phyloP scores from a whole-genome alignment of 2,888 invertebrate species.

The Acanthosoma haemorrhoidale region DNA sequence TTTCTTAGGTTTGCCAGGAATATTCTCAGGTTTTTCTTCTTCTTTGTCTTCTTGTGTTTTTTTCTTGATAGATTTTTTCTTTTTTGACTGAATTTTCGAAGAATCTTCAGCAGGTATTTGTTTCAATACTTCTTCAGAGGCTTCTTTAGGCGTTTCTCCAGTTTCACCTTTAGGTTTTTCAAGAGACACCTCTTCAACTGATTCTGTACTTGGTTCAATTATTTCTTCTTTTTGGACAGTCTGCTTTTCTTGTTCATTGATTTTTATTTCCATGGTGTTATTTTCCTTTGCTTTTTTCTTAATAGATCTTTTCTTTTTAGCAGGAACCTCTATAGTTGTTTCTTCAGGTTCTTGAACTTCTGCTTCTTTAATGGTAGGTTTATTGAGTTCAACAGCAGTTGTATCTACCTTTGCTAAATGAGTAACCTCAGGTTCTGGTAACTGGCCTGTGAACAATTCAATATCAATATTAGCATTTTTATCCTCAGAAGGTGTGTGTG shows the following conservation, averaged over 20 bases:
- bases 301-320: constrained; percentile 38
- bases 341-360: background rate
- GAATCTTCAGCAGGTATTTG: constrained; percentile 36
- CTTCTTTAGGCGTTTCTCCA: constrained; percentile 41
- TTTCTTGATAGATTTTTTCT: background rate
- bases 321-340: constrained; percentile 36
- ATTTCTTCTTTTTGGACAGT: constrained; percentile 20
- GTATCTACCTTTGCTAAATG: background rate
- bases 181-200: constrained; percentile 34
- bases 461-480: background rate
- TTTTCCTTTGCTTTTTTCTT: constrained; percentile 34
- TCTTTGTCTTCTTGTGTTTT: background rate
- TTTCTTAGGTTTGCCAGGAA: background rate
- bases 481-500: background rate
- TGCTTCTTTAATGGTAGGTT: background rate
- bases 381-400: background rate
- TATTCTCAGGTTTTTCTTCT: constrained; percentile 10
- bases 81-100: constrained; percentile 30
- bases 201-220: constrained; percentile 23
- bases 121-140: background rate
- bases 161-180: constrained; percentile 28
- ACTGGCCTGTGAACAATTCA: background rate
- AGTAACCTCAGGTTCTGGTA: background rate
- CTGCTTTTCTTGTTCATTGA: constrained; percentile 25
- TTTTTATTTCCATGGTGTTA: constrained; percentile 44